phyloP scores from a whole-genome alignment of 2,113 vertebrate genomes.

The Azemiops feae region DNA sequence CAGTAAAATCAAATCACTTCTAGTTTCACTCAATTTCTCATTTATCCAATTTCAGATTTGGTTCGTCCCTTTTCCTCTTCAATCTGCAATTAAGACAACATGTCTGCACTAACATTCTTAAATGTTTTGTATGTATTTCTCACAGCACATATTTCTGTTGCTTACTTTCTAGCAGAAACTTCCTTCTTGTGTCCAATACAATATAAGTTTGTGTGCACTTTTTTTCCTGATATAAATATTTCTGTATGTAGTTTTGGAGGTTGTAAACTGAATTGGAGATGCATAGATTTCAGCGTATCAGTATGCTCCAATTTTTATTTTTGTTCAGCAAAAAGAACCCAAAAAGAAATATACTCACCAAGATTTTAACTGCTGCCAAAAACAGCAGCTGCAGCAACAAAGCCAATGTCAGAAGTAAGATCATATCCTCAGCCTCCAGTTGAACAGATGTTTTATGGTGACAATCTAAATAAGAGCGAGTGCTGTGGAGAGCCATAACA shows the following conservation, averaged over 20 bases:
- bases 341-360: not conserved
- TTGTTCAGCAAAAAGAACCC: not conserved
- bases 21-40: not conserved
- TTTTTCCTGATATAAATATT: not conserved
- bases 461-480: conserved; percentile 16
- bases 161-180: not conserved
- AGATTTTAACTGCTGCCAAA: not conserved
- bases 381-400: not conserved
- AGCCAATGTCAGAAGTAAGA: not conserved
- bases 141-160: not conserved
- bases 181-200: not conserved
- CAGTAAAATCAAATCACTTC: not conserved
- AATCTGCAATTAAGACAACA: not conserved
- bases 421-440: not conserved
- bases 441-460: conserved; percentile 10
- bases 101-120: not conserved
- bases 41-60: not conserved
- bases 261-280: not conserved
- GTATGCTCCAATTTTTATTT: not conserved
- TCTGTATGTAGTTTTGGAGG: not conserved
- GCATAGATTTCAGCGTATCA: not conserved
- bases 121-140: not conserved
- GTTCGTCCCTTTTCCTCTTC: not conserved
- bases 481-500: not conserved
- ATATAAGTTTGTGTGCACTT: not conserved